Conservation (phyloP, 2,888 invertebrate genomes). For the Scaptomyza polygonia region DNA sequence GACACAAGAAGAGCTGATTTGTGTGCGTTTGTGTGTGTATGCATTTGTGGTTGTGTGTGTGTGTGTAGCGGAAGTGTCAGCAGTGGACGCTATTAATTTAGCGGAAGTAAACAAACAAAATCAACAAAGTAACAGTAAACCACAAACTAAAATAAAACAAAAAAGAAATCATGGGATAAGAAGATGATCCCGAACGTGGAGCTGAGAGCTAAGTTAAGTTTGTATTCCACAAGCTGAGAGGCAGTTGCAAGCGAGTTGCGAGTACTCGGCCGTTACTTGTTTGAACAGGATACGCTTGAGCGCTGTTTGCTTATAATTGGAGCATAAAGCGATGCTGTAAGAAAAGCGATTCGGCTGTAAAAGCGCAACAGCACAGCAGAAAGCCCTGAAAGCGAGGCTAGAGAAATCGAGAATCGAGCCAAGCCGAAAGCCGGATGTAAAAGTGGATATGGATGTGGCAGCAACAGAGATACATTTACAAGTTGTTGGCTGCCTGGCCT, state of each 20-base stretch:
- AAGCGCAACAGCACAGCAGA: conserved; percentile 44
- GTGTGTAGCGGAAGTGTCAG: conserved; percentile 65
- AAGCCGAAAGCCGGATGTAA: conserved; percentile 48
- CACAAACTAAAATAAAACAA: conserved; percentile 26
- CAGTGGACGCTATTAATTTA: conserved; percentile 76
- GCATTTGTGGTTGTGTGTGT: neutral
- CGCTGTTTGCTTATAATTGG: conserved; percentile 71
- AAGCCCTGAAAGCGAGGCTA: conserved; percentile 14
- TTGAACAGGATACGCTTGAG: conserved; percentile 71
- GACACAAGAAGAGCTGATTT: conserved; percentile 2
- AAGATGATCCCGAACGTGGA: neutral
- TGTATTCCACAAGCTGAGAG: neutral
- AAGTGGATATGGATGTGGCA: conserved; percentile 31
- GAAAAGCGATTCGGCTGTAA: conserved; percentile 60
- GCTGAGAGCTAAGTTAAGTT: conserved; percentile 9
- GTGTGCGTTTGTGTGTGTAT: neutral
- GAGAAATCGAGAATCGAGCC: conserved; percentile 42
- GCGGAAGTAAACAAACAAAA: conserved; percentile 76
- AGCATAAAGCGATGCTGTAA: conserved; percentile 74
- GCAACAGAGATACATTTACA: conserved; percentile 60
- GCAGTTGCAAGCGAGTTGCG: conserved; percentile 21
- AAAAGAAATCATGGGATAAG: neutral
- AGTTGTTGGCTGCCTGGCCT: conserved; percentile 49
- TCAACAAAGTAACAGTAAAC: conserved; percentile 68
- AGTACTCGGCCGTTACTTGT: conserved; percentile 36